Conservation (phyloP, 1,140 invertebrate species). For the Antheraea pernyi region DNA sequence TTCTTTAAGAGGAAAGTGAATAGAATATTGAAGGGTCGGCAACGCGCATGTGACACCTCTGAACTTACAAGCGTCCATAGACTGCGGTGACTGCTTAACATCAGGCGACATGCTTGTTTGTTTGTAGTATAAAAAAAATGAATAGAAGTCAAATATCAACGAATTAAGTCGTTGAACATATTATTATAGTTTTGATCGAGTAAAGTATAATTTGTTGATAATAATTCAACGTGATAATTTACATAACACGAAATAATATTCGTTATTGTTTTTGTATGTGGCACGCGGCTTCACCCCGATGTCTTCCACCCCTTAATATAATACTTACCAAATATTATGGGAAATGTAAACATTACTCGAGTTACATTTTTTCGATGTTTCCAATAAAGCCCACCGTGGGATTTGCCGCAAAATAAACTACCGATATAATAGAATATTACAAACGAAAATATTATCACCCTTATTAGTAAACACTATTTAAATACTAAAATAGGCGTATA, state of each 20-base stretch:
- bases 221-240: background rate
- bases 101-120: too few species aligned
- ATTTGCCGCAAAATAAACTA: slow-evolving; percentile 10
- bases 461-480: too few species aligned
- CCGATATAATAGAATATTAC: background rate
- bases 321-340: slow-evolving; percentile 68
- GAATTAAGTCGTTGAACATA: too few species aligned
- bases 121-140: too few species aligned
- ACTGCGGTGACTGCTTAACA: too few species aligned
- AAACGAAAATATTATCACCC: background rate
- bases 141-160: too few species aligned
- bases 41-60: too few species aligned
- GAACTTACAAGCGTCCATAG: too few species aligned
- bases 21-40: too few species aligned
- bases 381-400: slow-evolving; percentile 43
- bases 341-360: slow-evolving; percentile 69
- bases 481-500: too few species aligned
- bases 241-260: background rate
- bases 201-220: background rate
- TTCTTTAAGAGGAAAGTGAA: too few species aligned
- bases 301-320: slow-evolving; percentile 13
- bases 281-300: slow-evolving; percentile 14
- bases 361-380: slow-evolving; percentile 54
- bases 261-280: background rate
- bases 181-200: too few species aligned